Evolutionary conservation across 2,888 invertebrate species (phyloP), one percentile per base, ranked within the genome.

Genomic region (Nesidiocoris tenuis): DNA sequence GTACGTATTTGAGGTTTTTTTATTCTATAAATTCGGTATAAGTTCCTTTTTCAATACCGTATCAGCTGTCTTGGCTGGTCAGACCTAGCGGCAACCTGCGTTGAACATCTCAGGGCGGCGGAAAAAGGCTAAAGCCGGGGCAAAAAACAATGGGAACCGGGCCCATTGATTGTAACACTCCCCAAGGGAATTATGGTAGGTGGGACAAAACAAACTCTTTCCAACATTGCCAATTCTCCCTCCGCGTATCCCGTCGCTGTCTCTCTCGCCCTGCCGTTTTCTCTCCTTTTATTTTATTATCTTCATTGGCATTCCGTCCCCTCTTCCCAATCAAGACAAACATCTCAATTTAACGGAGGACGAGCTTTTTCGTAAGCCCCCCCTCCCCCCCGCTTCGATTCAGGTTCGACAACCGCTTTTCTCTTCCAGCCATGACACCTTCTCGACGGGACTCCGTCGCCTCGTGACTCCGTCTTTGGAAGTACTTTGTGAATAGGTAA

Each of bases 161-260:
- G 39, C 54, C 72, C 63, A 72, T 72, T 72, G 72, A 72, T 72
- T 72, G 72, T 72, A 61, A 72, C 72, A 63, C 72, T 54, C 72
- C 72, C n/a, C 72, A 21, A 61, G 72, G 22, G 63, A 61, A 72
- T 72, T 72, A 72, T 61, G 21, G 3, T 39, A 3, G 39, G 39
- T n/a, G 25, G 72, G 63, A 61, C 72, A 72, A 72, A 63, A 72
- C 63, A 72, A 63, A 72, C 63, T 72, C 39, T 12, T 61, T 54
- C 24, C 22, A 25, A n/a, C n/a, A 54, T 39, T 61, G 17, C 19
- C n/a, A 7, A 1, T 72, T 68, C 25, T 56, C 19, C 5, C 22
- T 39, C 63, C 39, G 61, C 61, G 19, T 56, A 18, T 5, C 19
- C 39, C 23, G 56, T 23, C 57, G 21, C 24, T 24, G 25, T 67